Base-by-base conservation (phyloP, 2,888 invertebrate genomes). In the Troglohyphantes excavatus region DNA sequence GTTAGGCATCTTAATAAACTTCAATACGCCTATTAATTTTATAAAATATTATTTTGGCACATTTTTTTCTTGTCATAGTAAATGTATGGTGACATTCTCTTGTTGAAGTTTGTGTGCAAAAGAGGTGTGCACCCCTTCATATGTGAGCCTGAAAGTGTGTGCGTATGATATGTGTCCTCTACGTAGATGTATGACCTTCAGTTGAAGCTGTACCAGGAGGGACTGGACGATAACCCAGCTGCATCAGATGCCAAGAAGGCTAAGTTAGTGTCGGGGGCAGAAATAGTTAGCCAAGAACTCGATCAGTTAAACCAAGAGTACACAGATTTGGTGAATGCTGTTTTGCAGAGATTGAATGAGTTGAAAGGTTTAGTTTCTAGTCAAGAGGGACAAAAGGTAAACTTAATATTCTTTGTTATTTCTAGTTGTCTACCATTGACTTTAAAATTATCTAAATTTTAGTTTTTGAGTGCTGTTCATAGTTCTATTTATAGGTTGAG, bases 171-270 rank as follows among this genome's bases (percentile, higher is more conserved):
- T 79, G 33, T 83, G 78, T 88, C 90, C 90, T 90, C 76, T 83
- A 78, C 79, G 43, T 96, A 97, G 97, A 97, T 96, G 93, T 97
- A 97, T 95, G 96, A 97, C 94, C 96, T 96, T 93, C 95, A 96
- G 93, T 96, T 97, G 93, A 96, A 96, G 94, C 96, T 96, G 92
- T 98, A 96, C 95, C 95, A 96, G 91, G 97, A 97, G 93, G 95
- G 95, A 94, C 95, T 98, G 92, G 95, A 96, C 93, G 97, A 97
- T 92, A 95, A 96, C 78, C 97, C 97, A 93, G 97, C 97, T 2
- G 95, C 94, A 90, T 94, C 92, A 91, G 92, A 93, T 79, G 92
- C 92, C 78, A 93, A 93, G 91, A 92, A 92, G 91, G 91, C 93
- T 11, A 92, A 92, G 65, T 91, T 92, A 65, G 92, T 92, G 23